A percentile compares a stretch with the other conserved stretches of the same genome.
phyloP scores from a whole-genome alignment of 2,113 vertebrate species.

The Phylloscopus whistleri region DNA sequence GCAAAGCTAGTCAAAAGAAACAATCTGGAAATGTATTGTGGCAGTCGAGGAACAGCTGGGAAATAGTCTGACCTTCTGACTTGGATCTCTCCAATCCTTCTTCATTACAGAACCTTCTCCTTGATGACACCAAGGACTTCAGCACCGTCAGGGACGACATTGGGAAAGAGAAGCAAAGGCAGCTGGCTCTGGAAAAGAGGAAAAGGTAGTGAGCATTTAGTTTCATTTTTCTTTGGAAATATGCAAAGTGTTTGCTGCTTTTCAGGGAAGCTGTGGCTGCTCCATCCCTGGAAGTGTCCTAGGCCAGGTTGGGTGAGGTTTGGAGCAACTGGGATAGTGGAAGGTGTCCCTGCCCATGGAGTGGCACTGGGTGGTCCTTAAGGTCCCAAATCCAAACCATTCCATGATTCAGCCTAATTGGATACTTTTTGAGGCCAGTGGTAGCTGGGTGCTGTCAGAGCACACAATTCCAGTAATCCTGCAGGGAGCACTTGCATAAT shows the following conservation, averaged over 20 bases:
- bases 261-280: neutral
- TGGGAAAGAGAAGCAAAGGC: conserved; percentile 77
- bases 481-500: neutral
- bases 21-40: neutral
- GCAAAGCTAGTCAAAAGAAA: neutral
- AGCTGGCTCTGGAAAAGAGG: conserved; percentile 68
- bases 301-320: fast-evolving
- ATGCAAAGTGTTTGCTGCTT: neutral
- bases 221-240: neutral
- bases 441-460: neutral
- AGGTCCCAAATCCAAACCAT: neutral
- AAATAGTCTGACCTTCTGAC: neutral
- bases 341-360: neutral
- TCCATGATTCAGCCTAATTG: neutral
- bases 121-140: conserved; percentile 84
- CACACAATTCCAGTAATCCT: neutral
- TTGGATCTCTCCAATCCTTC: neutral
- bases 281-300: neutral
- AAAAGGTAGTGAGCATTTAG: conserved; percentile 69
- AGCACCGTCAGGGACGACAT: conserved; percentile 76
- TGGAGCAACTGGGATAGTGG: neutral
- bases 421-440: neutral
- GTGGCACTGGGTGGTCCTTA: neutral
- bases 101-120: conserved; percentile 79
- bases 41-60: neutral